Evolutionary conservation across 1,140 invertebrate genomes (phyloP).

Genomic region (Nasonia vitripennis): DNA sequence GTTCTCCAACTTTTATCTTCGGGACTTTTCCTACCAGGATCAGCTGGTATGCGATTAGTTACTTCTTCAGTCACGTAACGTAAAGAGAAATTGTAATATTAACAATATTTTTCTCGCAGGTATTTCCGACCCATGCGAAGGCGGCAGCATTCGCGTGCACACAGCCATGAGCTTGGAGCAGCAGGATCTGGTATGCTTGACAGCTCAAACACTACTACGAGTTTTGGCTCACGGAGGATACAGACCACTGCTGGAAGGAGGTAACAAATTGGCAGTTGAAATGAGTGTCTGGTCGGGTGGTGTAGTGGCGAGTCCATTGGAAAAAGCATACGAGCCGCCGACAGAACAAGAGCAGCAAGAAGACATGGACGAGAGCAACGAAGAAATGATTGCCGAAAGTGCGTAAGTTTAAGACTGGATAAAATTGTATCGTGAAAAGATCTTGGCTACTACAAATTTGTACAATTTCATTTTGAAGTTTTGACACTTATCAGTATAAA

Average conservation of each 20-base stretch:
- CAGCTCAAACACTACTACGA: constrained; percentile 89
- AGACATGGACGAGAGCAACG: constrained; percentile 75
- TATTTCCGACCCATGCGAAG: constrained; percentile 95
- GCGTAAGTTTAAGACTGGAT: constrained; percentile 57
- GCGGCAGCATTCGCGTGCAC: constrained; percentile 91
- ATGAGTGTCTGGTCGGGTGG: constrained; percentile 94
- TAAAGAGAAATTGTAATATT: background rate
- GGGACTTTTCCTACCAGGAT: constrained; percentile 96
- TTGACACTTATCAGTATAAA: constrained; percentile 31
- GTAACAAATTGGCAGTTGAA: constrained; percentile 81
- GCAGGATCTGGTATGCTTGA: constrained; percentile 94
- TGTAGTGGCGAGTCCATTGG: constrained; percentile 93
- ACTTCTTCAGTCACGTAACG: background rate
- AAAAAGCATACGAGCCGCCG: constrained; percentile 90
- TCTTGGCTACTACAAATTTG: constrained; percentile 21
- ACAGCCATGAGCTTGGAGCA: constrained; percentile 94
- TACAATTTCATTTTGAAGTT: constrained; percentile 31
- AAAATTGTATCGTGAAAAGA: constrained; percentile 20
- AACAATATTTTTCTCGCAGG: constrained; percentile 67
- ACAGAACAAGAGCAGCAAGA: constrained; percentile 78
- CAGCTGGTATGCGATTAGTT: constrained; percentile 81
- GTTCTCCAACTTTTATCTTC: constrained; percentile 93
- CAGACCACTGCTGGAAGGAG: constrained; percentile 89
- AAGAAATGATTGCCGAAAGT: constrained; percentile 77
- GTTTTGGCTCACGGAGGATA: constrained; percentile 94